Conservation (phyloP, 2,797 vertebrate species). For the Scolopax rusticola region DNA sequence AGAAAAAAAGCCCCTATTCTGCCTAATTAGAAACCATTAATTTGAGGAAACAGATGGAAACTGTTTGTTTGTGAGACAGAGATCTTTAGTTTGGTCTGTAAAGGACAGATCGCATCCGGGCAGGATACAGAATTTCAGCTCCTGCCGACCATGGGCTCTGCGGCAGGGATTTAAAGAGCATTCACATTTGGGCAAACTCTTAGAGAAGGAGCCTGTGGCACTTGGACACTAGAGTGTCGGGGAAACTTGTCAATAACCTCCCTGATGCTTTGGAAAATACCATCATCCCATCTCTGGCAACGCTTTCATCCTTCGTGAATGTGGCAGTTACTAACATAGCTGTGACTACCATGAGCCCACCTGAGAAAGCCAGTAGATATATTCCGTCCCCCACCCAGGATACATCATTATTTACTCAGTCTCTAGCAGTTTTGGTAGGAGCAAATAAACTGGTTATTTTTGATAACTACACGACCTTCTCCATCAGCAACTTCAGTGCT, state of each 20-base stretch:
- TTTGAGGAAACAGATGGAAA: background rate
- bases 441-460: background rate
- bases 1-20: background rate
- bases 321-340: background rate
- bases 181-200: background rate
- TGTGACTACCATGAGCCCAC: background rate
- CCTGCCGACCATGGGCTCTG: background rate
- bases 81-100: background rate
- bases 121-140: background rate
- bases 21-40: background rate
- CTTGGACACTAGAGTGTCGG: accelerated
- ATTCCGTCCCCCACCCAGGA: background rate
- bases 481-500: background rate
- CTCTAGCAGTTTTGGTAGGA: background rate
- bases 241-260: background rate
- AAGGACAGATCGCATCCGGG: background rate
- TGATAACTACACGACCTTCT: background rate
- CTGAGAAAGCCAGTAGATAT: background rate
- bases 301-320: background rate
- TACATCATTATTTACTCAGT: background rate
- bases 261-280: background rate
- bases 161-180: accelerated
- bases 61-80: background rate
- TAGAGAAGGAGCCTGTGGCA: background rate
- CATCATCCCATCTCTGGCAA: background rate